phyloP scores from a whole-genome alignment of 2,888 invertebrate species.

The Aradus depressus region DNA sequence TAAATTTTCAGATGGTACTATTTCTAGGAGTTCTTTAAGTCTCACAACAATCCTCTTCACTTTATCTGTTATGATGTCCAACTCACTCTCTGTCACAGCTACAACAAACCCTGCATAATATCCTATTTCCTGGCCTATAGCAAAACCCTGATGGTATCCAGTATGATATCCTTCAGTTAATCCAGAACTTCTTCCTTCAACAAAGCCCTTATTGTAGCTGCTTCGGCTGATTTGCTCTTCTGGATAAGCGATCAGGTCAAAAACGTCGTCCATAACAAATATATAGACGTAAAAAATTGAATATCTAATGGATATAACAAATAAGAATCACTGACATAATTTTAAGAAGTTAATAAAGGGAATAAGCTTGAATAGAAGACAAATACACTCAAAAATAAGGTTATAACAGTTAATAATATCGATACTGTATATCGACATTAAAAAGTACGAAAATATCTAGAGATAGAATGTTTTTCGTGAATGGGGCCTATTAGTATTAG shows the following conservation, averaged over 20 bases:
- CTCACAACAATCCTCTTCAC: conserved; percentile 43
- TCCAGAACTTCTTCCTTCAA: conserved; percentile 49
- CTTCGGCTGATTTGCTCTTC: conserved; percentile 53
- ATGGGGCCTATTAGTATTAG: too few species aligned
- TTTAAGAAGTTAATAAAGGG: background rate
- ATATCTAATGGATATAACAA: background rate
- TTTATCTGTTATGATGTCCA: conserved; percentile 38
- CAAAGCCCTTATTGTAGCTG: conserved; percentile 57
- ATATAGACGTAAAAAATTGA: background rate
- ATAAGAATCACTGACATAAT: background rate
- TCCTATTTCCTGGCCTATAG: conserved; percentile 66
- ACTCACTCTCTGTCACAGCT: conserved; percentile 35
- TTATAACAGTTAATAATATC: too few species aligned
- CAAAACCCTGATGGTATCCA: conserved; percentile 66
- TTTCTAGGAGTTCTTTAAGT: conserved; percentile 47
- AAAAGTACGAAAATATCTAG: too few species aligned
- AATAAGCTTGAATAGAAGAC: background rate
- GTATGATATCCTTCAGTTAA: conserved; percentile 54
- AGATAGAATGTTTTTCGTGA: too few species aligned
- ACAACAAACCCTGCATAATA: conserved; percentile 53
- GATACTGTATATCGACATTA: too few species aligned
- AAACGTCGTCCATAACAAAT: conserved; percentile 42
- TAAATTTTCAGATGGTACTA: conserved; percentile 55
- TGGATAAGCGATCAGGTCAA: conserved; percentile 56
- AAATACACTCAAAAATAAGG: too few species aligned